A percentile compares a stretch with the other conserved stretches of the same genome.
These are phyloP conservation scores for Helarctos malayanus DNA, from an alignment of 2,797 vertebrate species.

Conservation along the genomic window DNA sequence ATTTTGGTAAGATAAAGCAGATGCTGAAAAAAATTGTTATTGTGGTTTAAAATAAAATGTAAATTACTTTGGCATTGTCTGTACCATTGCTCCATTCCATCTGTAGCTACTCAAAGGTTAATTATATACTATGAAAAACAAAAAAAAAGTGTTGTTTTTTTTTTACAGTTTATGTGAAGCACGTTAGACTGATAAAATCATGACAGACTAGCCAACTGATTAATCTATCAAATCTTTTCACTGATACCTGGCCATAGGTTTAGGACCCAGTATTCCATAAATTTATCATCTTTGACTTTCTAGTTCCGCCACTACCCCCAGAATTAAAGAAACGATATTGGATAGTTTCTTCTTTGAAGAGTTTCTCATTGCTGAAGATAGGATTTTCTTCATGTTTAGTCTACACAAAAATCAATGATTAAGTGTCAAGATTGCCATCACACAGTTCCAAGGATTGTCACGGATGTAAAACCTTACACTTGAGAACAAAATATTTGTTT, in stretches of 20 bases:
- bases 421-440: constrained; percentile 41
- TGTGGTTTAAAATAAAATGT: constrained; percentile 9
- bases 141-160: background rate
- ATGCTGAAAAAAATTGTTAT: constrained; percentile 18
- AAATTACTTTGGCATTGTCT: constrained; percentile 54
- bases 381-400: background rate
- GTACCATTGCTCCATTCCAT: background rate
- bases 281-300: constrained; percentile 30
- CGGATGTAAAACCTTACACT: constrained; percentile 20
- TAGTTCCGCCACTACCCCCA: background rate
- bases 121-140: background rate
- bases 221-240: constrained; percentile 45
- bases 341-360: constrained; percentile 14
- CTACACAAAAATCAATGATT: constrained; percentile 8
- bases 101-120: constrained; percentile 30
- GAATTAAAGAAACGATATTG: constrained; percentile 31
- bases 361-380: constrained; percentile 17
- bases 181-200: constrained; percentile 51
- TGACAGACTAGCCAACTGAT: background rate
- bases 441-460: background rate
- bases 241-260: background rate
- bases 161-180: background rate
- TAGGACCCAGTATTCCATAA: background rate
- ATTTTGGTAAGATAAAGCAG: constrained; percentile 11
- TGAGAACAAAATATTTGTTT: constrained; percentile 33